phyloP scores from a whole-genome alignment of 2,888 invertebrate genomes.

The Scaptomyza cyrtandrae region DNA sequence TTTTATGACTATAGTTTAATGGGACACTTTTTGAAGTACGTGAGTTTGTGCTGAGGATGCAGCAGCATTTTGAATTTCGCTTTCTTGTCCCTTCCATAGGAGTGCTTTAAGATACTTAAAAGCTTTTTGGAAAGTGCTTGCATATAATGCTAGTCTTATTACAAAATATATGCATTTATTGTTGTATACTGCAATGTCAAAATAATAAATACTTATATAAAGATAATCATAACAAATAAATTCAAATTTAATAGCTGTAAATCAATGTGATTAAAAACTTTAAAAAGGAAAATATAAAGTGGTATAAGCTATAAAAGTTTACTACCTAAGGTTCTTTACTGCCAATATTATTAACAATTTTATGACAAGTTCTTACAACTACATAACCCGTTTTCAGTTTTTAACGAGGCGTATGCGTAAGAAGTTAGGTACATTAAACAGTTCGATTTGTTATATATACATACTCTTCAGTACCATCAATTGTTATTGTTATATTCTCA shows the following conservation, averaged over 20 bases:
- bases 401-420: slow-evolving; percentile 43
- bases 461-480: too few species aligned
- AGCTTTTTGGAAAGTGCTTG: slow-evolving; percentile 3
- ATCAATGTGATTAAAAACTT: too few species aligned
- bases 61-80: slow-evolving; percentile 28
- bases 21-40: slow-evolving; percentile 54
- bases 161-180: too few species aligned
- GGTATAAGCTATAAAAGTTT: too few species aligned
- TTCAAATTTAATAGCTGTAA: too few species aligned
- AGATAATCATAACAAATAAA: too few species aligned
- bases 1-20: slow-evolving; percentile 63
- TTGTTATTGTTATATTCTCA: too few species aligned
- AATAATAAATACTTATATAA: too few species aligned
- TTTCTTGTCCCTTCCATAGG: background rate
- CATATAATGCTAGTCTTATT: background rate
- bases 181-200: too few species aligned
- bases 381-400: background rate
- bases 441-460: too few species aligned
- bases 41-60: slow-evolving; percentile 36
- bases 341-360: background rate
- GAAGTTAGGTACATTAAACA: slow-evolving; percentile 10
- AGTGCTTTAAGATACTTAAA: slow-evolving; percentile 22
- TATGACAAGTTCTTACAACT: background rate
- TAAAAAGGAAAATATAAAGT: too few species aligned
- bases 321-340: too few species aligned